Evolutionary conservation across 2,888 invertebrate species (phyloP).

Genomic region (Boloria selene): DNA sequence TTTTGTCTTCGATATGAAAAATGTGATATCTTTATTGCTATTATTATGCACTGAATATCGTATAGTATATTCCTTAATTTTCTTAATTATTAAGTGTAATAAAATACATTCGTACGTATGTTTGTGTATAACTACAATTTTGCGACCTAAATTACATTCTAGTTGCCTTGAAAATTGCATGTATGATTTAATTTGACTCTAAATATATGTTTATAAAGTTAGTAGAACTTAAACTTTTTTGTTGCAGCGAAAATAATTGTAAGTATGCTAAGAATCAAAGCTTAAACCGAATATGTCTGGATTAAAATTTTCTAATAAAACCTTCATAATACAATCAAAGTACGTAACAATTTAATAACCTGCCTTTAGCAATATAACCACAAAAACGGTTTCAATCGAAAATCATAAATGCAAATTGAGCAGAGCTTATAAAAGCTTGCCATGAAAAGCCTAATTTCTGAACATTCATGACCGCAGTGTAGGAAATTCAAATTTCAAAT

Average conservation of each 20-base stretch:
- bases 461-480: conserved; percentile 51
- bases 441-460: conserved; percentile 54
- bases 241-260: too few species aligned
- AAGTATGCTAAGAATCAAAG: too few species aligned
- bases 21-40: background rate
- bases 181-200: too few species aligned
- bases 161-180: too few species aligned
- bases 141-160: too few species aligned
- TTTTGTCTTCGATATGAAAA: conserved; percentile 6
- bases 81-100: too few species aligned
- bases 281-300: background rate
- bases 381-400: conserved; percentile 31
- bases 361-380: conserved; percentile 10
- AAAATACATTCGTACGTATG: too few species aligned
- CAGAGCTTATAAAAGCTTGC: conserved; percentile 32
- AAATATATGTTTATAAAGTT: too few species aligned
- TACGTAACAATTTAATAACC: conserved; percentile 18
- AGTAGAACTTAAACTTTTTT: too few species aligned
- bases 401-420: conserved; percentile 37
- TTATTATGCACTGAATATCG: too few species aligned
- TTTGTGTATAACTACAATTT: too few species aligned
- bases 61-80: too few species aligned
- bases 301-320: background rate
- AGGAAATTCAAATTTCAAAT: conserved; percentile 49
- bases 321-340: conserved; percentile 3